Evolutionary conservation across 2,888 invertebrate species (phyloP).

Genomic region (Leptopilina syphax): DNA sequence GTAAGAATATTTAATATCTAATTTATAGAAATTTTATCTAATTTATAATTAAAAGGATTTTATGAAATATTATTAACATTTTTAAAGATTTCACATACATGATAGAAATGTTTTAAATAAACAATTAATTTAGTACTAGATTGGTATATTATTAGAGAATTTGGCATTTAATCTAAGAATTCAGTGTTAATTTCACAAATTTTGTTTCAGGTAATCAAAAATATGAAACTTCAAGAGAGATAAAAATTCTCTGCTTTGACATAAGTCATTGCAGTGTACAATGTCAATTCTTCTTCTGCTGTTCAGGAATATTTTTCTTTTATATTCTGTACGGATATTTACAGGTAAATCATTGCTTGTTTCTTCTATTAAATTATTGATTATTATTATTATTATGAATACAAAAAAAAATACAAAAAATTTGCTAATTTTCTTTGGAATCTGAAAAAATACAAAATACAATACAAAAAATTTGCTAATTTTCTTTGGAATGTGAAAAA

Average conservation of each 20-base stretch:
- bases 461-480: no score
- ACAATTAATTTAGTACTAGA: no score
- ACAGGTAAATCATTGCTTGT: conserved; percentile 77
- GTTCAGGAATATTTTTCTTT: conserved; percentile 89
- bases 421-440: no score
- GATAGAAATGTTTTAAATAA: no score
- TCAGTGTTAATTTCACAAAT: not conserved
- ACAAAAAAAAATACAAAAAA: no score
- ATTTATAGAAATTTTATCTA: not conserved
- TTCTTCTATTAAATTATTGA: not conserved
- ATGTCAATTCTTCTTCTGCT: conserved; percentile 87
- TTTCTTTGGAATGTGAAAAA: no score
- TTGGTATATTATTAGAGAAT: no score
- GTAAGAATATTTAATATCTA: conserved; percentile 3
- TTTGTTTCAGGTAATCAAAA: conserved; percentile 32
- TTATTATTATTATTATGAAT: not conserved
- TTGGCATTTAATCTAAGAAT: no score
- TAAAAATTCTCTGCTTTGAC: conserved; percentile 86
- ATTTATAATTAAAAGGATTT: not conserved
- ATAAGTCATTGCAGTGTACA: conserved; percentile 82
- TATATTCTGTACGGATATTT: conserved; percentile 95
- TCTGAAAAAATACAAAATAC: no score
- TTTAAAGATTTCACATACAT: not conserved
- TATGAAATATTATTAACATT: not conserved
- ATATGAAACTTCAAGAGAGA: conserved; percentile 59